Conservation (phyloP, 2,113 vertebrate genomes). For the Ctenomys sociabilis region DNA sequence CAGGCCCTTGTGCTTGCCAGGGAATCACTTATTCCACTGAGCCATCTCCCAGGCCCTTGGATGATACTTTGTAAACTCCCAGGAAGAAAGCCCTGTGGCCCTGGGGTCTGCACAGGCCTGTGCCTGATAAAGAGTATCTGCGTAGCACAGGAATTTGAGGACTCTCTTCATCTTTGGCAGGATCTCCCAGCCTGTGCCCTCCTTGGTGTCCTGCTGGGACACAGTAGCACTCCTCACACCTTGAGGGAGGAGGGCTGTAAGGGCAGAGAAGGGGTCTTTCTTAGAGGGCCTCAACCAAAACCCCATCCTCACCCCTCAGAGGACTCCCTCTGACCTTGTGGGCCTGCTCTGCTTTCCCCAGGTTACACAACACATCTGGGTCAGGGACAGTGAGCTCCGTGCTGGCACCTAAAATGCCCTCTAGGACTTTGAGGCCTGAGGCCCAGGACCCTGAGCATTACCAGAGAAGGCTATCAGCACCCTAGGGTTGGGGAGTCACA, state of each 20-base stretch:
- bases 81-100: background rate
- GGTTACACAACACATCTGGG: background rate
- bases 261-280: background rate
- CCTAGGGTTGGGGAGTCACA: background rate
- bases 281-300: background rate
- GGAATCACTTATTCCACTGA: no score
- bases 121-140: background rate
- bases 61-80: background rate
- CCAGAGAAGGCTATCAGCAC: slow-evolving; percentile 47
- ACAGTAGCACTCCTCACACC: background rate
- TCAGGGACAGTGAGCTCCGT: background rate
- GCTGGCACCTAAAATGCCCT: background rate
- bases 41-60: no score
- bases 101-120: background rate
- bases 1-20: no score
- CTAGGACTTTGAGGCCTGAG: background rate
- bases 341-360: background rate
- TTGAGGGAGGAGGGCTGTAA: background rate
- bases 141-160: background rate
- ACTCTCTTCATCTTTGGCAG: background rate
- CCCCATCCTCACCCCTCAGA: background rate
- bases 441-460: background rate
- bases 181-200: background rate
- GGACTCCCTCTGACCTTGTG: background rate
- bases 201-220: background rate